A percentile compares a stretch with the other conserved stretches of the same genome.
These are phyloP conservation scores for Lithobates sylvaticus DNA, from an alignment of 2,797 vertebrate genomes.

Conservation along the genomic window DNA sequence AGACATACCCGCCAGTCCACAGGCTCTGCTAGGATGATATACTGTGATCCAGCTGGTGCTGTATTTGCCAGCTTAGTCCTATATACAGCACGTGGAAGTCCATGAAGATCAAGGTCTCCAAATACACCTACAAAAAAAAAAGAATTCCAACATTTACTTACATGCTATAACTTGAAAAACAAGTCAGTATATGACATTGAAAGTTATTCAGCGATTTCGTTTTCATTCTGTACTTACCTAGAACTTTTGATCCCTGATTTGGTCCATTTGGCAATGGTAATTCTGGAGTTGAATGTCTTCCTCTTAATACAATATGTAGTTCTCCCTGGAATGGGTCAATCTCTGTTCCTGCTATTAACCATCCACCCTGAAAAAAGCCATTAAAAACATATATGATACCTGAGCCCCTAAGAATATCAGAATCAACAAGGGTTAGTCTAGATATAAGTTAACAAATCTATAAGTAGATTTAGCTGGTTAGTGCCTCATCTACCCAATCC, in stretches of 20 bases:
- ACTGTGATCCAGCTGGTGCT: constrained; percentile 74
- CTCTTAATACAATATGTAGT: constrained; percentile 80
- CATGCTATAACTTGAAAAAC: neutral
- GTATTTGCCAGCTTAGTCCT: constrained; percentile 83
- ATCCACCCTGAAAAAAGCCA: constrained; percentile 78
- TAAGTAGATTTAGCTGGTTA: no score
- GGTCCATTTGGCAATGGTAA: constrained; percentile 80
- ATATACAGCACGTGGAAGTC: constrained; percentile 77
- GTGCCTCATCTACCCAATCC: no score
- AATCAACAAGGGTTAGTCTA: no score
- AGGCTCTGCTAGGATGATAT: constrained; percentile 72
- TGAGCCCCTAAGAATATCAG: no score
- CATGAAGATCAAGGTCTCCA: constrained; percentile 85
- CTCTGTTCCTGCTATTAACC: constrained; percentile 80
- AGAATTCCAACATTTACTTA: neutral
- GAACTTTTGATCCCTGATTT: constrained; percentile 88
- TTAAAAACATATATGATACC: neutral
- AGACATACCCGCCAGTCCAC: constrained; percentile 87
- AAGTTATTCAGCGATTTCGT: neutral
- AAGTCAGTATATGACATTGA: neutral
- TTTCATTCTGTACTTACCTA: constrained; percentile 74
- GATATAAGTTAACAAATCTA: no score
- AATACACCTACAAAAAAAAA: constrained; percentile 79
- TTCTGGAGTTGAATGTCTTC: constrained; percentile 81
- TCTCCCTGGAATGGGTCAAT: constrained; percentile 82